Percentiles rank a stretch among this genome's conserved stretches.
Conservation (phyloP, 2,113 vertebrate genomes). For the Tympanuchus pallidicinctus region DNA sequence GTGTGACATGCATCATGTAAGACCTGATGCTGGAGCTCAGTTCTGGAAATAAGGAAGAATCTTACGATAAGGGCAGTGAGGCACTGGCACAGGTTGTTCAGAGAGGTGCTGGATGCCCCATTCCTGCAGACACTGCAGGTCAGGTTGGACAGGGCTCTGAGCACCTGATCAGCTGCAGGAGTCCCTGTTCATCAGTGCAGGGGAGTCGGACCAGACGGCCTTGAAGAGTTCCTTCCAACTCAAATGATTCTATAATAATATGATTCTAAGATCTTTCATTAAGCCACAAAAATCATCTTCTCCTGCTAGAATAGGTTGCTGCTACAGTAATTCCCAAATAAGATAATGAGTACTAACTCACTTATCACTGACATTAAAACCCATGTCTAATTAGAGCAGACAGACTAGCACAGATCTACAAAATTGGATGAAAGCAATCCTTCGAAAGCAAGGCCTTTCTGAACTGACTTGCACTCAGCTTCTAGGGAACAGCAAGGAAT, state of each 20-base stretch:
- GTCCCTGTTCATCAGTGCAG: too few species aligned
- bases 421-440: constrained; percentile 9
- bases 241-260: too few species aligned
- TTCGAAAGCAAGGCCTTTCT: not conserved
- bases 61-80: too few species aligned
- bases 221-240: too few species aligned
- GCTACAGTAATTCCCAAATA: not conserved
- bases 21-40: not conserved
- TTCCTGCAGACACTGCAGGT: too few species aligned
- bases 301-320: not conserved
- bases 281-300: not conserved
- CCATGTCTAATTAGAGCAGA: constrained; percentile 2
- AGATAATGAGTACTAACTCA: not conserved
- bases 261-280: not conserved
- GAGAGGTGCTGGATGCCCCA: too few species aligned
- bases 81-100: too few species aligned
- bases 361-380: not conserved
- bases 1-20: not conserved
- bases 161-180: too few species aligned
- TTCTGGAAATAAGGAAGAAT: not conserved
- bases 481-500: not conserved
- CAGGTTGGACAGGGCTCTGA: too few species aligned
- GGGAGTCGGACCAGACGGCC: too few species aligned
- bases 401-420: not conserved
- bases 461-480: accelerated